phyloP scores from a whole-genome alignment of 2,113 vertebrate genomes.

The Xiphophorus maculatus region DNA sequence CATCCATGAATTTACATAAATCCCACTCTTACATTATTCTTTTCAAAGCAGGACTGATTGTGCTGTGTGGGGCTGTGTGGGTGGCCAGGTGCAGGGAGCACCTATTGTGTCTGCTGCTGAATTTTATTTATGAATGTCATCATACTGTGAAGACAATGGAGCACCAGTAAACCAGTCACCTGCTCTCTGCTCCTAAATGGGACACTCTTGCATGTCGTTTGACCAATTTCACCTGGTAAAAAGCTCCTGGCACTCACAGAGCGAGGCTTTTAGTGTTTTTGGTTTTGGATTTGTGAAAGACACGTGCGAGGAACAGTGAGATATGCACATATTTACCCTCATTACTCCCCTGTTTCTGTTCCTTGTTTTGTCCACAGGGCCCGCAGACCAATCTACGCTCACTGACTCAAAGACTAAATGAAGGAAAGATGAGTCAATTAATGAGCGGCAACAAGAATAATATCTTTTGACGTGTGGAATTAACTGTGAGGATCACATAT shows the following conservation, averaged over 20 bases:
- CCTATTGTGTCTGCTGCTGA: conserved; percentile 33
- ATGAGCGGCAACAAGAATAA: conserved; percentile 50
- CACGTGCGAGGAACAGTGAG: background rate
- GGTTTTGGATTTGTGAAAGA: conserved; percentile 25
- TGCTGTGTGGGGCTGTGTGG: conserved; percentile 12
- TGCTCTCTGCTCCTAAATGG: conserved; percentile 12
- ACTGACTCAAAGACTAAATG: conserved; percentile 36
- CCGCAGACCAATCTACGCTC: conserved; percentile 32
- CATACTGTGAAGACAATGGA: conserved; percentile 33
- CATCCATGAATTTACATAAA: conserved; percentile 14
- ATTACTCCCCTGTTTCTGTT: conserved; percentile 14
- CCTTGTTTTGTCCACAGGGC: conserved; percentile 22
- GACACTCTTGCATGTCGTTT: conserved; percentile 15
- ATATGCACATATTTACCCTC: conserved; percentile 31
- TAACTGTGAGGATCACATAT: conserved; percentile 58
- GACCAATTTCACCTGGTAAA: conserved; percentile 1
- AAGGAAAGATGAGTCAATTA: conserved; percentile 64
- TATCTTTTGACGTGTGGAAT: conserved; percentile 59
- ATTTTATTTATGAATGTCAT: conserved; percentile 47
- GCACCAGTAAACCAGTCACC: conserved; percentile 19
- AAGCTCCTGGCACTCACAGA: conserved; percentile 6
- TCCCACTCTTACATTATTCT: conserved; percentile 8
- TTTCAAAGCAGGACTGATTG: conserved; percentile 33
- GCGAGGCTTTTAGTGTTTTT: background rate
- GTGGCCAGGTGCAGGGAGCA: conserved; percentile 31